These are phyloP conservation scores for Sylvia atricapilla DNA, from an alignment of 2,113 vertebrate species.

Conservation along the genomic window DNA sequence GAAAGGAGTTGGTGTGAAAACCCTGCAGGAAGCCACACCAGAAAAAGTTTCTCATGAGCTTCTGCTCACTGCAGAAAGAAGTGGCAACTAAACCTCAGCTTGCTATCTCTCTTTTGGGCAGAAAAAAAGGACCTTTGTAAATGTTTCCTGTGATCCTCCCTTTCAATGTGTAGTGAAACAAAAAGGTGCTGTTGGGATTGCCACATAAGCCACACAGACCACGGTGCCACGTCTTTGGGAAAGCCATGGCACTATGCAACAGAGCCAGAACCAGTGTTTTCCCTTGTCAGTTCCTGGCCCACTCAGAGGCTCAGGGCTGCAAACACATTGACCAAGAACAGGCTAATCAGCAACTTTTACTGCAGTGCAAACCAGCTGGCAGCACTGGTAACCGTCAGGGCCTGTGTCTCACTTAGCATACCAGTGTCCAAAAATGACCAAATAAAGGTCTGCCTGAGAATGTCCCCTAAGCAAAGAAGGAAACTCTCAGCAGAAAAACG, in stretches of 20 bases:
- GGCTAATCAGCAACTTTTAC: neutral
- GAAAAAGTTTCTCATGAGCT: neutral
- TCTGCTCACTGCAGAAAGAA: neutral
- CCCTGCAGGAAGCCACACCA: neutral
- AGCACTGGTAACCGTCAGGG: neutral
- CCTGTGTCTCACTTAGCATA: neutral
- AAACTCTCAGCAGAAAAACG: neutral
- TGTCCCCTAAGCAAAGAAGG: neutral
- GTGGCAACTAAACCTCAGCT: neutral
- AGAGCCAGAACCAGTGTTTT: fast-evolving
- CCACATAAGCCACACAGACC: neutral
- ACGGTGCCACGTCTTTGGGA: fast-evolving
- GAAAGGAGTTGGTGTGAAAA: neutral
- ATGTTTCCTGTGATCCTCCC: neutral
- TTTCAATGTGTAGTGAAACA: neutral
- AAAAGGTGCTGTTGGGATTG: neutral
- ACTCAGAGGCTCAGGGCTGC: neutral
- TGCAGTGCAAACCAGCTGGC: neutral
- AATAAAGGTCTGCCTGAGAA: neutral
- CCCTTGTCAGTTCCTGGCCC: too few relatives aligned
- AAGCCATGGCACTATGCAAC: neutral
- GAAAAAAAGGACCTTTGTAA: neutral
- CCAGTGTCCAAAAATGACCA: neutral
- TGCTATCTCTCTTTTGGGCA: neutral
- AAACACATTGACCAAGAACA: fast-evolving